Evolutionary conservation across 2,113 vertebrate genomes (phyloP), one percentile per base, ranked within the genome.

Genomic region (Sebastes fasciatus): DNA sequence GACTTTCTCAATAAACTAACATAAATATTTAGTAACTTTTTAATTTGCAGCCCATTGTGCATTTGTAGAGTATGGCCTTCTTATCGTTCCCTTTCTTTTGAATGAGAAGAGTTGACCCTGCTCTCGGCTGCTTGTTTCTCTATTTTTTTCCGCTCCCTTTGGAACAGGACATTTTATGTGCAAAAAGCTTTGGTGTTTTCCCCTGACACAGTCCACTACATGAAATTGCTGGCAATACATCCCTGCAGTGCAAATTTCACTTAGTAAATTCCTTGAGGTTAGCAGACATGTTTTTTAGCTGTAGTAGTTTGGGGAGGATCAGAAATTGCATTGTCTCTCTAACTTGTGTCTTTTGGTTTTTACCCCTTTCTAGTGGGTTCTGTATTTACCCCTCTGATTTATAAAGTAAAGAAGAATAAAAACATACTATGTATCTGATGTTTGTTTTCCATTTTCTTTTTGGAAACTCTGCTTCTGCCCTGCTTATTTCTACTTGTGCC

Each of bases 111-210:
- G 55, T 65, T 68, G 19, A 19, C 10, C 40, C 62, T 21, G 19
- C 66, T 77, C 19, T 57, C 26, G 23, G 60, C 57, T 80, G 54
- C 79, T 81, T 78, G 71, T 84, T 86, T 79, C 11, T 73, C 13
- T 69, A 16, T 58, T 62, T 75, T 66, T 61, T 23, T 11, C 45
- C 7, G 0, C 70, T 82, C 68, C 66, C 73, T 62, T 51, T 1
- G 65, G 86, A 89, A 49, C 67, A 26, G 80, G 74, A 85, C 80
- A 84, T 90, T 92, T 90, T 85, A 91, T 79, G 92, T 93, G 92
- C 86, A 91, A 95, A 95, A 92, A 92, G 93, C 93, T 91, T 92
- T 88, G 72, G 73, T 7, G 49, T 71, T 77, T 92, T 89, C 87
- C 26, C 91, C 34, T 75, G 86, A 91, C 83, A 80, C 87, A 69